Evolutionary conservation across 2,888 invertebrate species (phyloP), one percentile per base, ranked within the genome.

Genomic region (Allygus modestus): DNA sequence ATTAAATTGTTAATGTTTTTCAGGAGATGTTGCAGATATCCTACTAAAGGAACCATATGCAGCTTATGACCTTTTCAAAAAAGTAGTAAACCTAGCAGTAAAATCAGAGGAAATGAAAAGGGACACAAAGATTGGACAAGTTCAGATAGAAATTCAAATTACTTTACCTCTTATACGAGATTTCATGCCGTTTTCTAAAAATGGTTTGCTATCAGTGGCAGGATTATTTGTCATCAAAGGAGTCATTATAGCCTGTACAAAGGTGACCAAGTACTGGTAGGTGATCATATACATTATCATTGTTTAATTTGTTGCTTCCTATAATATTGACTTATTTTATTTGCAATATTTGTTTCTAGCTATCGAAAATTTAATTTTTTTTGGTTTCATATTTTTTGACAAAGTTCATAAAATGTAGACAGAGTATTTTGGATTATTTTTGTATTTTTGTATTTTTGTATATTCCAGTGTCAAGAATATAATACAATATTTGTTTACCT

Each of bases 171-270:
- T 79, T 17, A 23, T 79, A 31, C 33, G 17, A 37, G n/a, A 28
- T 23, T 31, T 79, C 17, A 5, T 71, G 46, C 23, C 1, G 1
- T 51, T 51, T 11, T 12, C 46, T 9, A 77, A 77, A 77, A 46
- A 28, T 1, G 0, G 12, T 37, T 31, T 23, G 7, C 20, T 20
- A n/a, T 12, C 79, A 58, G 33, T 4, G 20, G 7, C 71, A 28
- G 75, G 83, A 20, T 54, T 83, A 15, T 83, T 75, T 37, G 58
- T 83, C 11, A 75, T 83, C 37, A 46, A 58, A 75, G 83, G 83
- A 46, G 61, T 83, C 54, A n/a, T 83, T 23, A 37, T 75, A 23
- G n/a, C 73, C 17, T 26, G 54, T 12, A 83, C 83, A 46, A 75
- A 54, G 0, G 12, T 33, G 12, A 58, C 58, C 9, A 83, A 83